A percentile compares a stretch with the other conserved stretches of the same genome.
Conservation (phyloP, 2,888 invertebrate genomes). For the Notodonta ziczac region DNA sequence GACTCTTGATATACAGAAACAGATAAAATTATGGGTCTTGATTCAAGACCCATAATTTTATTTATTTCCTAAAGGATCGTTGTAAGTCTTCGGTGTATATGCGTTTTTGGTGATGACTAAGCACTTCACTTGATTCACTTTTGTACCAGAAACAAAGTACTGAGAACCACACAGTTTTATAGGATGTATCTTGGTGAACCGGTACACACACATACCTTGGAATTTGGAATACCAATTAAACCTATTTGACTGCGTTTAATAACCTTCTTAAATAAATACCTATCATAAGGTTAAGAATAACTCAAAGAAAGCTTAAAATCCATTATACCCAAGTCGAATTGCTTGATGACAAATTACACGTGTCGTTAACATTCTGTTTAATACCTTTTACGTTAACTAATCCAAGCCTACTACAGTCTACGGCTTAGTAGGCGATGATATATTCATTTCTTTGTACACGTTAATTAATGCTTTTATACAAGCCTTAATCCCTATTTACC, state of each 20-base stretch:
- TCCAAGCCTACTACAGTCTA: conserved; percentile 1
- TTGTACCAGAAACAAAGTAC: too few species aligned
- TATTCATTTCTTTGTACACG: neutral
- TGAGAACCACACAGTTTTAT: too few species aligned
- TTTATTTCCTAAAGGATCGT: neutral
- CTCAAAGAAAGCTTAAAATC: neutral
- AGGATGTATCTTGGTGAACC: too few species aligned
- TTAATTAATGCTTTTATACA: neutral
- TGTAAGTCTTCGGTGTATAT: too few species aligned
- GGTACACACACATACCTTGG: too few species aligned
- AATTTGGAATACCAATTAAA: neutral
- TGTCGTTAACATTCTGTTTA: conserved; percentile 1
- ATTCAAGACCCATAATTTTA: neutral
- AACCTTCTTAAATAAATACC: neutral
- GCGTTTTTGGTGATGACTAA: too few species aligned
- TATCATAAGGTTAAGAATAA: neutral
- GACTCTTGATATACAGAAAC: neutral
- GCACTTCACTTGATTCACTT: too few species aligned
- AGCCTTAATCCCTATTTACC: conserved; percentile 1
- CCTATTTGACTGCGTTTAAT: neutral
- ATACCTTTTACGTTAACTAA: neutral
- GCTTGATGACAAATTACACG: conserved; percentile 1
- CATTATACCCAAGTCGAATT: conserved; percentile 1
- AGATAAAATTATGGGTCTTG: too few species aligned
- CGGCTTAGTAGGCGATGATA: neutral